Percentiles rank a stretch among this genome's conserved stretches.
phyloP scores from a whole-genome alignment of 2,113 vertebrate genomes.

The Lethenteron reissneri region DNA sequence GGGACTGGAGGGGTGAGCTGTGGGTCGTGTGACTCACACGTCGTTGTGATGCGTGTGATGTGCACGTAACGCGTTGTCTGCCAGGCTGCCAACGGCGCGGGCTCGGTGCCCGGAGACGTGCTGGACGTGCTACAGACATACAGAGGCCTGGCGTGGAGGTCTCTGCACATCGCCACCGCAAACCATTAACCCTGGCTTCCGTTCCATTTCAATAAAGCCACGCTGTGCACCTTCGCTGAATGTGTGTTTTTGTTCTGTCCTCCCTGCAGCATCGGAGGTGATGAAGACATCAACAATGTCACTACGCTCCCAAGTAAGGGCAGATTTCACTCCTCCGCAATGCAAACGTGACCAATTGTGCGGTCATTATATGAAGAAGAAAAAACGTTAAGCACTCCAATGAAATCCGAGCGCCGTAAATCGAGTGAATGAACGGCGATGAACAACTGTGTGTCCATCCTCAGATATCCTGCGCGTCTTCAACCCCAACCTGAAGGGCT shows the following conservation, averaged over 20 bases:
- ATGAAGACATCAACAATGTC: conserved; percentile 36
- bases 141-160: conserved; percentile 73
- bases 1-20: neutral
- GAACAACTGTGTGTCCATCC: conserved; percentile 10
- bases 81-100: conserved; percentile 46
- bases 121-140: conserved; percentile 21
- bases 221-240: conserved; percentile 6
- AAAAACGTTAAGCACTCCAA: neutral
- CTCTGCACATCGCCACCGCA: conserved; percentile 9
- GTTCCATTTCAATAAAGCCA: conserved; percentile 6
- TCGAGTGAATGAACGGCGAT: neutral
- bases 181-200: too few species aligned
- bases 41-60: neutral
- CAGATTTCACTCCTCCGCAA: neutral
- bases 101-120: conserved; percentile 17
- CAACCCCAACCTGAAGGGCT: conserved; percentile 42
- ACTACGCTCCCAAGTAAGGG: conserved; percentile 72
- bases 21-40: neutral
- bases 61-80: conserved; percentile 4
- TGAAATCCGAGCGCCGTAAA: neutral
- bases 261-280: conserved; percentile 49
- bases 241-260: conserved; percentile 14
- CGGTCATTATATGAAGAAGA: neutral
- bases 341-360: neutral
- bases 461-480: conserved; percentile 75